phyloP scores from a whole-genome alignment of 2,797 vertebrate genomes.

The Acipenser transmontanus region DNA sequence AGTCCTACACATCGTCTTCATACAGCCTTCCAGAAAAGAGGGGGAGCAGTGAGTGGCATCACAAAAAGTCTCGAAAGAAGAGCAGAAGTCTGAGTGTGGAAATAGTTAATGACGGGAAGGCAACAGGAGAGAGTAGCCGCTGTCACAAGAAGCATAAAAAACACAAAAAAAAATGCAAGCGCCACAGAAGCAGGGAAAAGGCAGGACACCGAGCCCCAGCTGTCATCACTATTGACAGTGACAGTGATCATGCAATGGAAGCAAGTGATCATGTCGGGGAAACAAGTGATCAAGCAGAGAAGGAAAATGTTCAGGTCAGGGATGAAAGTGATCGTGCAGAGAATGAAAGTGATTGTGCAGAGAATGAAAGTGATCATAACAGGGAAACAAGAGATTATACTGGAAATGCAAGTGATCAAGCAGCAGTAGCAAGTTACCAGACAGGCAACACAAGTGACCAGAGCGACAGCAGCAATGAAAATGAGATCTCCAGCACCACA shows the following conservation, averaged over 20 bases:
- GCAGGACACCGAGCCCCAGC: slow-evolving; percentile 1
- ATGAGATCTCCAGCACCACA: background rate
- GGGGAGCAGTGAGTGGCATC: slow-evolving; percentile 53
- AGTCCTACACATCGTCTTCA: slow-evolving; percentile 23
- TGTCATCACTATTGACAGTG: slow-evolving; percentile 24
- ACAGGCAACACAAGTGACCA: too few relatives aligned
- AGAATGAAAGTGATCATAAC: too few relatives aligned
- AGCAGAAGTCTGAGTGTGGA: slow-evolving; percentile 74
- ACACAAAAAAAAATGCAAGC: slow-evolving; percentile 48
- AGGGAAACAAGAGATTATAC: too few relatives aligned
- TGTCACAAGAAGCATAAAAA: slow-evolving; percentile 86
- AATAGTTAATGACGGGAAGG: slow-evolving; percentile 68
- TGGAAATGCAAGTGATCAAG: too few relatives aligned
- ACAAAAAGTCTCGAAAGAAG: slow-evolving; percentile 57
- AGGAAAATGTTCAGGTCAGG: too few relatives aligned
- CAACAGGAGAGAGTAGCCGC: slow-evolving; percentile 48
- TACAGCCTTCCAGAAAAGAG: slow-evolving; percentile 50
- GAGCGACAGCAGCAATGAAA: background rate
- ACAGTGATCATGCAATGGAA: slow-evolving; percentile 9
- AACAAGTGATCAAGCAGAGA: too few relatives aligned
- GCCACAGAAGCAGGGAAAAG: too few relatives aligned
- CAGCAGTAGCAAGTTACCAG: too few relatives aligned
- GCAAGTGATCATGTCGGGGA: background rate
- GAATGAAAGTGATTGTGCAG: too few relatives aligned
- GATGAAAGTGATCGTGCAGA: too few relatives aligned